Evolutionary conservation across 2,113 vertebrate species (phyloP), one percentile per base, ranked within the genome.

Genomic region (Grus americana): DNA sequence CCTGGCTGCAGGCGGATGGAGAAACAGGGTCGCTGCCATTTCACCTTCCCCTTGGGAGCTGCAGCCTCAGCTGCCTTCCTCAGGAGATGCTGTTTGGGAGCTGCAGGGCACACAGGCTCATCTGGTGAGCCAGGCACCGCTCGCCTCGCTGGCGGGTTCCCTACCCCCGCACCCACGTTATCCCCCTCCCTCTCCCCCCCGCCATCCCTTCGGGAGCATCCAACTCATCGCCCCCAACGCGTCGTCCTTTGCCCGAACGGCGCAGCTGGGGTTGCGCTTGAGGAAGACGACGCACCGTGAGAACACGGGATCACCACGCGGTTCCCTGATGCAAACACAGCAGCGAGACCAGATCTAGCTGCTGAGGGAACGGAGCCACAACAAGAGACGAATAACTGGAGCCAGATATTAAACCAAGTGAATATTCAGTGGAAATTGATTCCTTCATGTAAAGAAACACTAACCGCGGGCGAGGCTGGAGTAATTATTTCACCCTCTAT

Each of bases 281-380:
- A 49, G 46, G 52, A 62, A 72, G 58, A 34, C 1, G 29, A 58
- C 7, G 40, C 13, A 13, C 10, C 10, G n/a, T 6, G 40, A 40
- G 36, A 80, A 42, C 34, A 21, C 1, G 3, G 30, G 52, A 58
- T 19, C 40, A 13, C 49, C 42, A 65, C 30, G n/a, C 46, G 17
- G 12, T 85, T 44, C 38, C 46, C 38, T 2, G 0, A 4, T 15
- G 44, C 0, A 2, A 44, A 49, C 22, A 34, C 1, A 1, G 44
- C 44, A 46, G 62, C n/a, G 50, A 46, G 74, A 38, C 17, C 55
- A 15, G 61, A 29, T 58, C 40, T 24, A 55, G 18, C 36, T 57
- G 44, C 38, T 23, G 79, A 73, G 49, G 42, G 30, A 30, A 40
- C 2, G 11, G 24, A 65, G 40, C 1, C 1, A 83, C 21, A 46